phyloP scores from a whole-genome alignment of 2,113 vertebrate genomes.

The Mola mola region DNA sequence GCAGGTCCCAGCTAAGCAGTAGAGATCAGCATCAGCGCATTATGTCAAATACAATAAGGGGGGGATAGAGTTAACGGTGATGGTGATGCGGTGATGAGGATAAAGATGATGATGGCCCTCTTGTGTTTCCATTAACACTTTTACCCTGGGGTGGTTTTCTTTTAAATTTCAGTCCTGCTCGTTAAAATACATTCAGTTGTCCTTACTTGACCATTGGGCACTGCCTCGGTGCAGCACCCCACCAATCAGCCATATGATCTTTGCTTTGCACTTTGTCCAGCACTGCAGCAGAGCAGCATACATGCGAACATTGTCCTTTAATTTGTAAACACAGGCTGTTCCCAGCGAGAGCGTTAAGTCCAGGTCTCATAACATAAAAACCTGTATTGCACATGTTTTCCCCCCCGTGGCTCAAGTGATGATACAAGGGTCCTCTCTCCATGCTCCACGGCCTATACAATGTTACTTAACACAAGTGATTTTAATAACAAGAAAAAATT shows the following conservation, averaged over 20 bases:
- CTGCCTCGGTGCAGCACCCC: conserved; percentile 19
- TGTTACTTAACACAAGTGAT: conserved; percentile 54
- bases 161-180: conserved; percentile 49
- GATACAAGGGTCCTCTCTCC: conserved; percentile 13
- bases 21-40: conserved; percentile 68
- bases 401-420: conserved; percentile 40
- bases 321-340: conserved; percentile 42
- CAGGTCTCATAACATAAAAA: conserved; percentile 39
- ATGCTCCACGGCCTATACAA: conserved; percentile 30
- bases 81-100: conserved; percentile 57
- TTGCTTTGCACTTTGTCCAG: conserved; percentile 30
- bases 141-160: conserved; percentile 52
- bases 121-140: conserved; percentile 63
- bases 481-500: conserved; percentile 56
- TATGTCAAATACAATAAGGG: conserved; percentile 70
- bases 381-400: conserved; percentile 61
- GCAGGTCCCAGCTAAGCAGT: conserved; percentile 54
- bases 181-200: conserved; percentile 69
- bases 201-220: conserved; percentile 51
- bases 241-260: conserved; percentile 29
- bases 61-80: conserved; percentile 62
- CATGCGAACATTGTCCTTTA: conserved; percentile 45
- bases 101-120: conserved; percentile 60
- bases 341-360: conserved; percentile 38
- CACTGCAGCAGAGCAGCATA: conserved; percentile 35